Evolutionary conservation across 1,140 invertebrate genomes (phyloP).

Genomic region (Drosophila ananassae): DNA sequence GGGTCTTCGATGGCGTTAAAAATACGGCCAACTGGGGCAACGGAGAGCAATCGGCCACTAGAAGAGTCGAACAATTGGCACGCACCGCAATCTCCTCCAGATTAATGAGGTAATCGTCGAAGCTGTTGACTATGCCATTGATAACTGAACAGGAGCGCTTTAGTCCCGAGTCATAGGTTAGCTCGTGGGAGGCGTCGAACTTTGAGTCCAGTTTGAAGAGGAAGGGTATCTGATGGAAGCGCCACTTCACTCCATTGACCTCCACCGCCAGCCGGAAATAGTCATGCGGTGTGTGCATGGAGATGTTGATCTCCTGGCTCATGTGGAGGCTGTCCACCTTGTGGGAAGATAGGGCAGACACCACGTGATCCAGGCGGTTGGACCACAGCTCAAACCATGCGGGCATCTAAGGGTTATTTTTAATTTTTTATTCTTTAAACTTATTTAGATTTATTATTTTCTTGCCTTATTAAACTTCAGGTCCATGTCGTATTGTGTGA

Average conservation of each 20-base stretch:
- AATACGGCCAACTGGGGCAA: conserved; percentile 74
- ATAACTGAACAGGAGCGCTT: conserved; percentile 82
- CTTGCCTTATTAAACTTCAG: conserved; percentile 75
- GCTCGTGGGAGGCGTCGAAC: conserved; percentile 78
- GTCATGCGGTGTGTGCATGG: conserved; percentile 73
- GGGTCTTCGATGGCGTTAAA: conserved; percentile 48
- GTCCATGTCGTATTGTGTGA: conserved; percentile 78
- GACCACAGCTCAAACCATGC: conserved; percentile 82
- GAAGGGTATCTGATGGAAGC: conserved; percentile 80
- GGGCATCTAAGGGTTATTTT: conserved; percentile 62
- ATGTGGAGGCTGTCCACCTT: conserved; percentile 77
- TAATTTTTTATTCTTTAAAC: too few relatives aligned
- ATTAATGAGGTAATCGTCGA: conserved; percentile 79
- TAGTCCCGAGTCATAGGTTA: conserved; percentile 73
- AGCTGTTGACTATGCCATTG: conserved; percentile 78
- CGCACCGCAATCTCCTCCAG: conserved; percentile 56
- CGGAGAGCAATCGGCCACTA: conserved; percentile 76
- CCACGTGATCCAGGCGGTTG: conserved; percentile 75
- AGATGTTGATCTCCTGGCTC: conserved; percentile 72
- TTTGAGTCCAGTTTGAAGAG: conserved; percentile 79
- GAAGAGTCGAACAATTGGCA: conserved; percentile 62
- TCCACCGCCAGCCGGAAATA: conserved; percentile 75
- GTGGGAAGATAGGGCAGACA: conserved; percentile 71
- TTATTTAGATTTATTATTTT: conserved; percentile 4
- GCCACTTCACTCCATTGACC: conserved; percentile 75